Evolutionary conservation across 2,888 invertebrate genomes (phyloP).

Genomic region (Idaea dimidiata): DNA sequence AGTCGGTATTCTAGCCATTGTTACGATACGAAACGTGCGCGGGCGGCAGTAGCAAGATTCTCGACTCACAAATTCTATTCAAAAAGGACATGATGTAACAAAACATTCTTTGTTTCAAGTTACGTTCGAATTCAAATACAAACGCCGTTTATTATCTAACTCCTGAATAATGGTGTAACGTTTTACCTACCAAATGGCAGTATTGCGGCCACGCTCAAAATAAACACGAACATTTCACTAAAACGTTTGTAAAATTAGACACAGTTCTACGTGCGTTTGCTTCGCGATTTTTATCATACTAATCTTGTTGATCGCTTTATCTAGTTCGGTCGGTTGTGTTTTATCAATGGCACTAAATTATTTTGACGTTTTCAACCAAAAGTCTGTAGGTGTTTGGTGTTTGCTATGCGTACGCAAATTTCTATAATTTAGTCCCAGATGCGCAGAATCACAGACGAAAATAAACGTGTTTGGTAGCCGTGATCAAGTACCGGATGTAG

Average conservation of each 20-base stretch:
- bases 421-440: slow-evolving; percentile 26
- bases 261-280: slow-evolving; percentile 36
- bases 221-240: slow-evolving; percentile 51
- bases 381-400: slow-evolving; percentile 32
- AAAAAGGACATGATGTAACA: slow-evolving; percentile 50
- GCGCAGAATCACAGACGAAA: slow-evolving; percentile 35
- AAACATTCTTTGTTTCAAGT: slow-evolving; percentile 28
- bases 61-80: slow-evolving; percentile 47
- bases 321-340: slow-evolving; percentile 36
- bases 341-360: slow-evolving; percentile 68
- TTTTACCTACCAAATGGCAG: slow-evolving; percentile 56
- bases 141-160: not conserved
- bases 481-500: slow-evolving; percentile 22
- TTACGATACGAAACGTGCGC: slow-evolving; percentile 41
- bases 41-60: slow-evolving; percentile 42
- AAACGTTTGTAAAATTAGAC: slow-evolving; percentile 33
- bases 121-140: slow-evolving; percentile 7
- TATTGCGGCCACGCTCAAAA: slow-evolving; percentile 45
- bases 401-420: slow-evolving; percentile 12
- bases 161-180: slow-evolving; percentile 1
- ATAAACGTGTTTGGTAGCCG: slow-evolving; percentile 36
- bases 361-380: slow-evolving; percentile 52
- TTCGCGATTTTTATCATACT: slow-evolving; percentile 57
- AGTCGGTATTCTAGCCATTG: slow-evolving; percentile 58
- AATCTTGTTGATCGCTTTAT: slow-evolving; percentile 61